Conservation (phyloP, 1,140 invertebrate genomes). For the Oncopeltus fasciatus region DNA sequence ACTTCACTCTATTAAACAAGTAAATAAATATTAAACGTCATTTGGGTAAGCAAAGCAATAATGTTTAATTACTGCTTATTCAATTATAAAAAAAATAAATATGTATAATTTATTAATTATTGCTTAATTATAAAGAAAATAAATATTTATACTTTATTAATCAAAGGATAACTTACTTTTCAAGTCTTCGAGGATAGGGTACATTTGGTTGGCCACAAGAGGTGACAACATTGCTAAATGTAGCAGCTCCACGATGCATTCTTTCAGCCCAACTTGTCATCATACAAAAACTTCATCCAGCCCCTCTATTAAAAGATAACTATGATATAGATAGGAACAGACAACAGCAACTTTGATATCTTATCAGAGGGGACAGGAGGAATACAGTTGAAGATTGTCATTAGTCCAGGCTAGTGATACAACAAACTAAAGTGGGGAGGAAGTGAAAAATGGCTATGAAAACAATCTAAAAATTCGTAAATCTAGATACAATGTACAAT, state of each 20-base stretch:
- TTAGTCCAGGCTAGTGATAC: too few species aligned
- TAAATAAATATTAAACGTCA: too few species aligned
- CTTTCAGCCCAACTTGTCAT: slow-evolving; percentile 84
- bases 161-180: slow-evolving; percentile 59
- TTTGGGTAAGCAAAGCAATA: too few species aligned
- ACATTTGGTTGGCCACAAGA: slow-evolving; percentile 62
- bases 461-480: too few species aligned
- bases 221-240: slow-evolving; percentile 74
- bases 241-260: slow-evolving; percentile 75
- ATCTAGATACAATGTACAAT: too few species aligned
- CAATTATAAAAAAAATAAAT: background rate
- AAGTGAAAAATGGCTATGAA: too few species aligned
- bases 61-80: background rate
- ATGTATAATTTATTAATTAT: background rate
- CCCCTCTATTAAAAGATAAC: background rate
- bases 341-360: too few species aligned
- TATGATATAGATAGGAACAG: too few species aligned
- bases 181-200: slow-evolving; percentile 64
- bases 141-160: too few species aligned
- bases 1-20: slow-evolving; percentile 85
- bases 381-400: too few species aligned
- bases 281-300: slow-evolving; percentile 24
- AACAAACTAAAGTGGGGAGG: too few species aligned
- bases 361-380: too few species aligned
- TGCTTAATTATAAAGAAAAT: background rate